phyloP scores from a whole-genome alignment of 1,140 invertebrate species.

The Drosophila nannoptera region DNA sequence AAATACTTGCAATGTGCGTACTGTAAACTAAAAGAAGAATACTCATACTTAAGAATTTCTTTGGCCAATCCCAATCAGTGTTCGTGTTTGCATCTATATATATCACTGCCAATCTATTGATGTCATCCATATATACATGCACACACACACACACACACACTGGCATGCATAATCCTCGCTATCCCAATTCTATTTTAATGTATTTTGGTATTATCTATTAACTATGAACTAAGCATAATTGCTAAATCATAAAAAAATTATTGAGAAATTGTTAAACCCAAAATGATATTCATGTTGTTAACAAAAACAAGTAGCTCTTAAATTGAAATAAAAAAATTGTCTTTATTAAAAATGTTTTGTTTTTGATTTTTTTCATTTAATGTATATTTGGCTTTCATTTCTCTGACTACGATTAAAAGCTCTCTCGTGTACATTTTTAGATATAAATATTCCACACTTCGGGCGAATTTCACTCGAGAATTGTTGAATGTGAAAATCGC shows the following conservation, averaged over 20 bases:
- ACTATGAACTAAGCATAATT: slow-evolving; percentile 19
- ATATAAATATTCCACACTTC: slow-evolving; percentile 21
- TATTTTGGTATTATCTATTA: slow-evolving; percentile 48
- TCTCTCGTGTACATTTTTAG: slow-evolving; percentile 48
- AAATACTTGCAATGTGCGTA: not conserved
- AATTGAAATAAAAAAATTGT: slow-evolving; percentile 63
- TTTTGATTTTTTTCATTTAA: slow-evolving; percentile 67
- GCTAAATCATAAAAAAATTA: slow-evolving; percentile 8
- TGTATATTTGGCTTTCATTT: slow-evolving; percentile 73
- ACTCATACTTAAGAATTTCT: slow-evolving; percentile 62
- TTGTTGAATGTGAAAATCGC: slow-evolving; percentile 31
- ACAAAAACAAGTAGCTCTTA: slow-evolving; percentile 30
- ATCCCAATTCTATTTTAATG: slow-evolving; percentile 21
- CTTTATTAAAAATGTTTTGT: slow-evolving; percentile 70
- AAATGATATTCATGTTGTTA: slow-evolving; percentile 18
- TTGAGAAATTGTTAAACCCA: slow-evolving; percentile 34
- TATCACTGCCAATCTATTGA: slow-evolving; percentile 44
- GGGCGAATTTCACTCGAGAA: slow-evolving; percentile 15
- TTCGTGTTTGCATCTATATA: not conserved
- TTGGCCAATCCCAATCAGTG: slow-evolving; percentile 15
- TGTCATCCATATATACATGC: slow-evolving; percentile 14
- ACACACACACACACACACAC: slow-evolving; percentile 8
- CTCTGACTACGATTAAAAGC: slow-evolving; percentile 64
- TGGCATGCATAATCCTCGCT: slow-evolving; percentile 9
- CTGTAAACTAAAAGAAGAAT: slow-evolving; percentile 41